A percentile compares a stretch with the other conserved stretches of the same genome.
These are phyloP conservation scores for Fulmarus glacialis DNA, from an alignment of 2,113 vertebrate genomes.

Conservation along the genomic window DNA sequence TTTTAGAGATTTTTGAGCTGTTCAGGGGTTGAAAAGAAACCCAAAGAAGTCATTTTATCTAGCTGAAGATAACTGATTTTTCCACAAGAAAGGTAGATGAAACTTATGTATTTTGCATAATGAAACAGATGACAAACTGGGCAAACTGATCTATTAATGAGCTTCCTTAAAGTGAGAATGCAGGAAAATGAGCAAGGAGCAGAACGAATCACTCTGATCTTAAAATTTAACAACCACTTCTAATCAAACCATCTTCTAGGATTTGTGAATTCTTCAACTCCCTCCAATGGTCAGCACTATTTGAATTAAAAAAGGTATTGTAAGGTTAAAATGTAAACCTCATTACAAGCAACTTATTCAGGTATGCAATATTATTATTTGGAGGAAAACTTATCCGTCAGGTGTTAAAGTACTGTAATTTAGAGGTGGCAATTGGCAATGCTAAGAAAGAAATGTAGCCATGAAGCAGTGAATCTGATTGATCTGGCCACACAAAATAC, in stretches of 20 bases:
- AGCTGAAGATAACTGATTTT: slow-evolving; percentile 71
- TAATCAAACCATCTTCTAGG: slow-evolving; percentile 74
- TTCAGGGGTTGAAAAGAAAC: slow-evolving; percentile 75
- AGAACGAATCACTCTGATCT: slow-evolving; percentile 76
- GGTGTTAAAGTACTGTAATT: neutral
- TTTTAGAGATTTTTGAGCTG: slow-evolving; percentile 73
- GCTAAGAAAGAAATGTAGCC: neutral
- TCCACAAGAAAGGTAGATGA: slow-evolving; percentile 76
- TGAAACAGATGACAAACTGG: slow-evolving; percentile 81
- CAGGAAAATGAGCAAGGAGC: slow-evolving; percentile 41
- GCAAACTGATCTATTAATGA: slow-evolving; percentile 77
- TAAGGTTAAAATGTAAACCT: slow-evolving; percentile 42
- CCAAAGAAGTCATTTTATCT: slow-evolving; percentile 78
- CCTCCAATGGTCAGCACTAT: slow-evolving; percentile 20
- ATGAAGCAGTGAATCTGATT: neutral
- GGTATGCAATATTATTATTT: neutral
- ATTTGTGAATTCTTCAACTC: slow-evolving; percentile 42
- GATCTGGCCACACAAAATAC: neutral
- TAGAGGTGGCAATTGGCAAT: neutral
- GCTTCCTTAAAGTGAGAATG: slow-evolving; percentile 73
- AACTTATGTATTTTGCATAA: slow-evolving; percentile 81
- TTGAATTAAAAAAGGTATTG: slow-evolving; percentile 39
- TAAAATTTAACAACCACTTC: slow-evolving; percentile 72
- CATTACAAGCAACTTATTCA: slow-evolving; percentile 28
- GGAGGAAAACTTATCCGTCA: neutral